Percentiles rank a stretch among this genome's conserved stretches.
Conservation (phyloP, 1,140 invertebrate genomes). For the Drosophila orosa region DNA sequence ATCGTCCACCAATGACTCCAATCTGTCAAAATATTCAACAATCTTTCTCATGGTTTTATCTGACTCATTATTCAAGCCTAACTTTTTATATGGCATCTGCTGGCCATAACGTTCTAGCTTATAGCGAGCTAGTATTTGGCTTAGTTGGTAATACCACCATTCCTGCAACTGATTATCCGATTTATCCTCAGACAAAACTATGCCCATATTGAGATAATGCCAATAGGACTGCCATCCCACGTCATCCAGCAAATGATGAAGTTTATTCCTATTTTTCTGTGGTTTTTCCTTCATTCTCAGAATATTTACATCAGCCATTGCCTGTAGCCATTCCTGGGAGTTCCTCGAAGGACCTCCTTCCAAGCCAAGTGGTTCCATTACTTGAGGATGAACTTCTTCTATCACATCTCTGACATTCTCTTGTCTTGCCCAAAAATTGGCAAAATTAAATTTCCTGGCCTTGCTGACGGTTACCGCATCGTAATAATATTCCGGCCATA, state of each 20-base stretch:
- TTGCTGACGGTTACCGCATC: conserved; percentile 86
- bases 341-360: conserved; percentile 18
- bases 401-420: conserved; percentile 6
- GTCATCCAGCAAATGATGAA: conserved; percentile 37
- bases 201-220: conserved; percentile 61
- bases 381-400: conserved; percentile 19
- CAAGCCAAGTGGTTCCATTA: conserved; percentile 15
- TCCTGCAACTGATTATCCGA: conserved; percentile 27
- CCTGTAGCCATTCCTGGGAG: conserved; percentile 33
- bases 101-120: conserved; percentile 56
- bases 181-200: conserved; percentile 14
- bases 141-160: conserved; percentile 53
- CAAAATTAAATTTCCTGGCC: conserved; percentile 73
- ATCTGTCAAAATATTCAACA: background rate
- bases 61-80: background rate
- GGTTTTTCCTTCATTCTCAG: conserved; percentile 10
- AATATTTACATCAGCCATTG: conserved; percentile 53
- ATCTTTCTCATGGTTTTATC: background rate
- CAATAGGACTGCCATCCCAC: conserved; percentile 52
- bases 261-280: no score
- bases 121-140: conserved; percentile 52
- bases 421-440: conserved; percentile 35
- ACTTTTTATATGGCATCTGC: conserved; percentile 14
- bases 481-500: conserved; percentile 88
- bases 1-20: conserved; percentile 10